Conservation (phyloP, 2,113 vertebrate genomes). For the Nerophis lumbriciformis region DNA sequence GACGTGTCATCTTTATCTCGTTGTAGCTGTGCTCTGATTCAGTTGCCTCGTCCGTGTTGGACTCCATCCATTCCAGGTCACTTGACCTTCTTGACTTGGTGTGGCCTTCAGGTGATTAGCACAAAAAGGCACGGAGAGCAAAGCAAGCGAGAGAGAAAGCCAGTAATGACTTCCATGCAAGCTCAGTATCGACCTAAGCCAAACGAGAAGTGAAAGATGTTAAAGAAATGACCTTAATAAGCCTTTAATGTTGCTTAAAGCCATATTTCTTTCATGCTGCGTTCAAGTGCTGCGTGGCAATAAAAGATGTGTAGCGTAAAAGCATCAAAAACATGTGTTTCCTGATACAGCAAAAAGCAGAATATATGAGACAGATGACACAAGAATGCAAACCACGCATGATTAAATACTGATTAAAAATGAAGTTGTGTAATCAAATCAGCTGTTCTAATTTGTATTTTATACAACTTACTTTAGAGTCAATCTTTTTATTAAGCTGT, state of each 20-base stretch:
- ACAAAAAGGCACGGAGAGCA: not conserved
- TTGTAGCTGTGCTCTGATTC: conserved; percentile 41
- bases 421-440: not conserved
- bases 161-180: conserved; percentile 57
- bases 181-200: conserved; percentile 28
- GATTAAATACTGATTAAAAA: not conserved
- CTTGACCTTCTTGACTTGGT: conserved; percentile 57
- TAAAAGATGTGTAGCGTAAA: conserved; percentile 40
- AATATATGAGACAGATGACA: not conserved
- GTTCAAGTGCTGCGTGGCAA: conserved; percentile 28
- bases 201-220: conserved; percentile 44
- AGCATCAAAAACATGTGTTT: conserved; percentile 30
- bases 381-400: not conserved
- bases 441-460: no score
- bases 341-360: conserved; percentile 21
- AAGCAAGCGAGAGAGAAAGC: conserved; percentile 32
- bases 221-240: conserved; percentile 49
- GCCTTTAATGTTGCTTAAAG: conserved; percentile 27
- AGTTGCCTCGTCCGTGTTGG: conserved; percentile 46
- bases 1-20: conserved; percentile 13
- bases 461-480: no score
- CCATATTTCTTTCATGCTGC: conserved; percentile 37
- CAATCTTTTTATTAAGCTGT: no score
- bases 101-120: conserved; percentile 62
- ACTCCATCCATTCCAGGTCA: conserved; percentile 65